Evolutionary conservation across 2,113 vertebrate species (phyloP), one percentile per base, ranked within the genome.

Genomic region (Pontoporia blainvillei): DNA sequence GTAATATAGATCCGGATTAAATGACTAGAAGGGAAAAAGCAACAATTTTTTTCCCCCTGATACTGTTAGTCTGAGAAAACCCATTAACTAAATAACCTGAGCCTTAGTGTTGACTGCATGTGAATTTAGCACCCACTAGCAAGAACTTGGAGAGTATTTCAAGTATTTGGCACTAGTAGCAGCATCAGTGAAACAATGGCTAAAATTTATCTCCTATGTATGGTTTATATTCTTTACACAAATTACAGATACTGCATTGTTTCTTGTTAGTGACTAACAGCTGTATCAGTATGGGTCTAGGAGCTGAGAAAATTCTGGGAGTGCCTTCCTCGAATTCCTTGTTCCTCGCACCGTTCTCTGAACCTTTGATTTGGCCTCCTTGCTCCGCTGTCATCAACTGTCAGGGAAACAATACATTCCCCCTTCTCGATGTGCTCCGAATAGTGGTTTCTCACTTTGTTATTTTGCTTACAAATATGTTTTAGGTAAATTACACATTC

Each of bases 291-390:
- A 9, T 31, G 17, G 73, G 23, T 20, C 52, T 5, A 2, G 5
- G n/a, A 90, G 21, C 44, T 59, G 36, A 25, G 46, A 8, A 23
- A 2, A 36, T 73, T 31, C 20, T 25, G 5, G 39, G 44, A 54
- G 9, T 15, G 6, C 59, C 1, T 1, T 21, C 9, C 20, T 44
- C 14, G 62, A 72, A n/a, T 0, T 21, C 15, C 5, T 17, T 5
- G 15, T 52, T 17, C 44, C n/a, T 15, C 9, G 27, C 57, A 3
- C 6, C 31, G 15, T 15, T 20, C n/a, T 67, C n/a, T 2, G 18
- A 21, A 4, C 34, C 44, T 41, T 21, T 10, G 18, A 54, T 20
- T 44, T 8, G 9, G 36, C 20, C n/a, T 76, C 61, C 36, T 81
- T 9, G 31, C 36, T 34, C 11, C 46, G 61, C 14, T n/a, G 46